Evolutionary conservation across 2,888 invertebrate genomes (phyloP).

Genomic region (Hydroisotoma schaefferi): DNA sequence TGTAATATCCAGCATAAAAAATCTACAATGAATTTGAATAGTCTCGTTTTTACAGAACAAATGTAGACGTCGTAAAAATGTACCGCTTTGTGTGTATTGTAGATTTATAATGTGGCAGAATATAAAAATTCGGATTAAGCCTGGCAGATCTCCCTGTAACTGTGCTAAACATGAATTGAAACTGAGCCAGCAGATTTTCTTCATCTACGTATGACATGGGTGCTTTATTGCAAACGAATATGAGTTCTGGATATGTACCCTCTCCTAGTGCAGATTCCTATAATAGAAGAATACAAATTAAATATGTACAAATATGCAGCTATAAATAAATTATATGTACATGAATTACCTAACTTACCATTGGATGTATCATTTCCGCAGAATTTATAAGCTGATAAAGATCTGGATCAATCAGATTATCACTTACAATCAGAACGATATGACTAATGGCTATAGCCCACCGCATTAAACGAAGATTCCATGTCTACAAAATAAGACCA

Average conservation of each 20-base stretch:
- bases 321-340: background rate
- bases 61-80: too few relatives aligned
- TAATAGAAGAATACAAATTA: conserved; percentile 1
- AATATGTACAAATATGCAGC: background rate
- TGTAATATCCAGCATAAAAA: conserved; percentile 8
- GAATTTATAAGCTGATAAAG: conserved; percentile 42
- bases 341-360: conserved; percentile 25
- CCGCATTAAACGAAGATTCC: conserved; percentile 43
- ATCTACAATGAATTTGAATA: conserved; percentile 4
- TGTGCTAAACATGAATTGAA: conserved; percentile 33
- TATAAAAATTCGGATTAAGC: conserved; percentile 33
- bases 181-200: conserved; percentile 13
- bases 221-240: conserved; percentile 44
- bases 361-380: conserved; percentile 41
- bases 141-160: conserved; percentile 32
- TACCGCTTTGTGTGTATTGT: conserved; percentile 25
- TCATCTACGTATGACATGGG: conserved; percentile 31
- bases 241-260: conserved; percentile 36
- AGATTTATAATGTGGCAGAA: conserved; percentile 37
- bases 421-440: conserved; percentile 40
- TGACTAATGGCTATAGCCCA: conserved; percentile 47
- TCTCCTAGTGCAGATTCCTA: conserved; percentile 45
- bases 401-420: conserved; percentile 40
- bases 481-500: conserved; percentile 30
- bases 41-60: too few relatives aligned